A percentile compares a stretch with the other conserved stretches of the same genome.
These are phyloP conservation scores for Serripes groenlandicus DNA, from an alignment of 2,888 invertebrate species.

Conservation along the genomic window DNA sequence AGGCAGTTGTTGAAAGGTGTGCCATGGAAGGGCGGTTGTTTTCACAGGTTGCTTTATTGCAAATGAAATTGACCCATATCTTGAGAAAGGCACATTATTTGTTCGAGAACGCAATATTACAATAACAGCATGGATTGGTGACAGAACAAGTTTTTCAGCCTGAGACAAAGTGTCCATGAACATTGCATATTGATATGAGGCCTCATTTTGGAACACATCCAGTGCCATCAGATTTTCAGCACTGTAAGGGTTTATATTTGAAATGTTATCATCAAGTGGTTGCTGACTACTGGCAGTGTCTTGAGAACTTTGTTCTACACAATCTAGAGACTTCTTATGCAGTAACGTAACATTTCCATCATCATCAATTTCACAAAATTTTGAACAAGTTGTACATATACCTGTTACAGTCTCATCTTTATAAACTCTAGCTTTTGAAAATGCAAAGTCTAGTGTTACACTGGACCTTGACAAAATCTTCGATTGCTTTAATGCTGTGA, in stretches of 20 bases:
- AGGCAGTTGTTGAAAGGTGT: neutral
- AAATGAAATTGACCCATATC: neutral
- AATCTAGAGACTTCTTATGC: neutral
- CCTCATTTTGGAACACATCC: neutral
- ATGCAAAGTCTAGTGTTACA: neutral
- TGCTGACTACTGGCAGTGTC: neutral
- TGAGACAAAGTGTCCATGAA: neutral
- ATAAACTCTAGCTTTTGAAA: neutral
- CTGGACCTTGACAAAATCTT: neutral
- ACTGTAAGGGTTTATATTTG: neutral
- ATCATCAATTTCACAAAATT: neutral
- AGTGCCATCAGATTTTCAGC: neutral
- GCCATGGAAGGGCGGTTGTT: neutral
- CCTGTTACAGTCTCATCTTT: neutral
- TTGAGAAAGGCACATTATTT: neutral
- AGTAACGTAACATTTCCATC: neutral
- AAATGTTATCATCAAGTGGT: neutral
- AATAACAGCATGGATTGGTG: neutral
- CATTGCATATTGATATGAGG: neutral
- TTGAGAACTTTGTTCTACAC: conserved; percentile 6
- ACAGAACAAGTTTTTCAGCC: neutral
- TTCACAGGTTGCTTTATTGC: neutral
- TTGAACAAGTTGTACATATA: neutral
- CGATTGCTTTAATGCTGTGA: neutral
- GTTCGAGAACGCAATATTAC: neutral